Base-by-base conservation (phyloP, 2,888 invertebrate genomes). In the Clostera curtula region DNA sequence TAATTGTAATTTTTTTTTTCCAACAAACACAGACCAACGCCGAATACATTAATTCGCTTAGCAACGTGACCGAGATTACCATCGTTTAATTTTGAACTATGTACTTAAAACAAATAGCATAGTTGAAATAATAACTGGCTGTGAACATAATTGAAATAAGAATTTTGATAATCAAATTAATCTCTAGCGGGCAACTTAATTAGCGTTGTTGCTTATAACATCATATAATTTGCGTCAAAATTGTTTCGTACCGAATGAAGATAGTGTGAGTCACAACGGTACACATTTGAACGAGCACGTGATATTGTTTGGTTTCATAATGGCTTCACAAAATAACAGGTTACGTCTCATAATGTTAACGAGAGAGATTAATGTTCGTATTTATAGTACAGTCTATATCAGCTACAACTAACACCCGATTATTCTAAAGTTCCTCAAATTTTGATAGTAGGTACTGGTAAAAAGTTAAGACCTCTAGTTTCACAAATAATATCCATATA, bases 141-240 rank as follows among this genome's bases (percentile, higher is more conserved):
- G 58, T 62, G 64, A 66, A 64, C 58, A 59, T 75, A 71, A 74
- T 79, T 79, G 75, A 79, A 77, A 77, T 69, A 68, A 72, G 64
- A 71, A 64, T 65, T 63, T 61, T 65, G 68, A 70, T 76, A 74
- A 77, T 77, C 72, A 71, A 76, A 79, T 82, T 74, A 73, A 76
- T 76, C 68, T 68, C 54, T 44, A 57, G 54, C 53, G 56, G 69
- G 74, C 71, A 71, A 75, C 66, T 71, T 76, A 75, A 80, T 79
- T 74, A 75, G 60, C 62, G 63, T 73, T 58, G 62, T 70, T 60
- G 63, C 53, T 66, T 47, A 59, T 65, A 73, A 62, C 69, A 75
- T 69, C 59, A 62, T 80, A 73, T 80, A 82, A 82, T 82, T 79
- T 80, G 75, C 61, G 75, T 79, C 72, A 68, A 72, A 76, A 76